Evolutionary conservation across 1,140 invertebrate species (phyloP), one percentile per base, ranked within the genome.

Genomic region (Uloborus diversus): DNA sequence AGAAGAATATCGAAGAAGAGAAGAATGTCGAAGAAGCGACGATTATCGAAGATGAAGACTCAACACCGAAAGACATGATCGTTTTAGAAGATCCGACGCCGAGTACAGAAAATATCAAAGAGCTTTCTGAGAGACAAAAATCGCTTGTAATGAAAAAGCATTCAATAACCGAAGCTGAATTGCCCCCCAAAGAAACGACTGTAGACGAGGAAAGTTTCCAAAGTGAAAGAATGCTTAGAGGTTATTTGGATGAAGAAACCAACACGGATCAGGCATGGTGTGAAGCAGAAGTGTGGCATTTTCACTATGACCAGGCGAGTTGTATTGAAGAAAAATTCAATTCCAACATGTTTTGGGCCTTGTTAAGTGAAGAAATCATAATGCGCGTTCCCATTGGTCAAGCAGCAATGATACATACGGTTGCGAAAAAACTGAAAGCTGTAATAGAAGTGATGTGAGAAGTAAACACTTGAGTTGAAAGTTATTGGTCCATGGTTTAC

Each of bases 271-370:
- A 17, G 42, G 20, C 20, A 1, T 42, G 51, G n/a, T 35, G 33
- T 28, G 57, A 61, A 32, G 27, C 30, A 1, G 57, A 61, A 61
- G 17, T 61, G 20, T 61, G 57, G 57, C 57, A 75, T 53, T 49
- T 75, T 33, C 71, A 75, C 64, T 75, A 62, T 20, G 35, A 75
- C 7, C 28, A 28, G 17, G n/a, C 27, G 9, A 25, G 27, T 27
- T 1, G 1, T 17, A 25, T 75, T 32, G 57, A 75, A 14, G 35
- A 47, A 3, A 65, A 66, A 66, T 82, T 83, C 66, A 73, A 64
- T 28, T 23, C 20, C 20, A 17, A 57, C 20, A 28, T 71, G 51
- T 5, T 20, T 2, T 71, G 69, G 69, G 9, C 13, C 1, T n/a
- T 30, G 20, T 47, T 71, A 25, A 27, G 59, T 27, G 69, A 71